A percentile compares a stretch with the other conserved stretches of the same genome.
Conservation (phyloP, 2,797 vertebrate species). For the Chiloscyllium punctatum region DNA sequence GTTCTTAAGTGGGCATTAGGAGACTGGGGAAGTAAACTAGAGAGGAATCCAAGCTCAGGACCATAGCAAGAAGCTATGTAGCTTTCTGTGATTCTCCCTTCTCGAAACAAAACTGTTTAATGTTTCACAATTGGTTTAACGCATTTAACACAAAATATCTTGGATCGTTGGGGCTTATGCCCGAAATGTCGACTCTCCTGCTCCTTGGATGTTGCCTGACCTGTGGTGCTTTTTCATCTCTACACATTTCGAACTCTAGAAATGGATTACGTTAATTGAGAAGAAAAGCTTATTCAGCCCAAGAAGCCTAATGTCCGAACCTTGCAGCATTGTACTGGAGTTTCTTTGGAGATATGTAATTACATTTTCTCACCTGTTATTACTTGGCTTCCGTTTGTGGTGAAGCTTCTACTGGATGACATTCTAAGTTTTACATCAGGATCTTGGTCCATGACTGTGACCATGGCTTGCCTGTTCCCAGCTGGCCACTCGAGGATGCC, state of each 20-base stretch:
- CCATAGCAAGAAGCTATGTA: neutral
- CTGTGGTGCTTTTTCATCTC: too few species aligned
- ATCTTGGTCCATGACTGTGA: slow-evolving; percentile 82
- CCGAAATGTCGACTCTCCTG: too few species aligned
- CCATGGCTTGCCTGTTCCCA: slow-evolving; percentile 65
- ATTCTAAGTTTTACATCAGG: slow-evolving; percentile 68
- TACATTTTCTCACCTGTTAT: slow-evolving; percentile 45
- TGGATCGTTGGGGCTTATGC: neutral
- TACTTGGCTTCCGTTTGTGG: slow-evolving; percentile 56
- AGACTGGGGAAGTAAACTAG: too few species aligned
- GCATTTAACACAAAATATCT: neutral
- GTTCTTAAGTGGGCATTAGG: neutral
- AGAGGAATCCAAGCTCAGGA: neutral
- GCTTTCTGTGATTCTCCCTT: neutral
- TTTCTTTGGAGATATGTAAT: neutral
- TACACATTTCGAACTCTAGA: neutral
- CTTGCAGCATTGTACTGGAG: neutral
- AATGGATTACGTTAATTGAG: neutral
- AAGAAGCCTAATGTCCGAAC: neutral
- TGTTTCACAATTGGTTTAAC: too few species aligned
- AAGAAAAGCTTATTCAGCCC: neutral
- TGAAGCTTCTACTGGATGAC: slow-evolving; percentile 74
- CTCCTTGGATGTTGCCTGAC: too few species aligned
- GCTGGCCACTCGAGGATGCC: slow-evolving; percentile 78
- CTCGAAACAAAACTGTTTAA: neutral